A percentile compares a stretch with the other conserved stretches of the same genome.
Conservation (phyloP, 2,113 vertebrate genomes). For the Hylia prasina region DNA sequence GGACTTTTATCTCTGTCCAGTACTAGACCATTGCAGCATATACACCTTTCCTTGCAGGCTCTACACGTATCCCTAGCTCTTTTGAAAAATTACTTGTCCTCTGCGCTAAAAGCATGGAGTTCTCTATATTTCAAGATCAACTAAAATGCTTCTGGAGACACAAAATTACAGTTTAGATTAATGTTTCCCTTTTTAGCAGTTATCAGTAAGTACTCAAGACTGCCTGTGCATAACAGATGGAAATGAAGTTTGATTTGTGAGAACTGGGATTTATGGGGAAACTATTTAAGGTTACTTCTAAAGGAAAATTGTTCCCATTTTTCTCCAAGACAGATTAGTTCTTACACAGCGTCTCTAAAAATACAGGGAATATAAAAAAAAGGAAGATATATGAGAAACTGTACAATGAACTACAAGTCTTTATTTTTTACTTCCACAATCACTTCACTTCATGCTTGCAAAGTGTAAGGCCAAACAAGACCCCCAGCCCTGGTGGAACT, state of each 20-base stretch:
- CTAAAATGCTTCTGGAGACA: not conserved
- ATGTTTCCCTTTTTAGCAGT: not conserved
- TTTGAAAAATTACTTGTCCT: not conserved
- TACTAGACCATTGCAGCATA: not conserved
- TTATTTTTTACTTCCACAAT: not conserved
- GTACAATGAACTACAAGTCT: not conserved
- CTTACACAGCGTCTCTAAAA: not conserved
- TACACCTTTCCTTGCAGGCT: not conserved
- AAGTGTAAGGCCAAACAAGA: not conserved
- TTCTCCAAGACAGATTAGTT: not conserved
- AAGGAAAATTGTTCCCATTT: not conserved
- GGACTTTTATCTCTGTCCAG: not conserved
- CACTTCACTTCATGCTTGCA: not conserved
- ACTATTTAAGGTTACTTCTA: not conserved
- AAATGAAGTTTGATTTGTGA: not conserved
- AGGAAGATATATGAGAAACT: not conserved
- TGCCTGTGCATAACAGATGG: not conserved
- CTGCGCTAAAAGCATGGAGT: not conserved
- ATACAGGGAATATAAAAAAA: not conserved
- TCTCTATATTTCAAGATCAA: not conserved
- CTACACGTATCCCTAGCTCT: not conserved
- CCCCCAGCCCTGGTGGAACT: not conserved
- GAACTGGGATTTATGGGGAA: not conserved
- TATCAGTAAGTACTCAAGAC: not conserved
- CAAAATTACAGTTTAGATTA: not conserved